Conservation (phyloP, 2,113 vertebrate species). For the Amblyornis subalaris region DNA sequence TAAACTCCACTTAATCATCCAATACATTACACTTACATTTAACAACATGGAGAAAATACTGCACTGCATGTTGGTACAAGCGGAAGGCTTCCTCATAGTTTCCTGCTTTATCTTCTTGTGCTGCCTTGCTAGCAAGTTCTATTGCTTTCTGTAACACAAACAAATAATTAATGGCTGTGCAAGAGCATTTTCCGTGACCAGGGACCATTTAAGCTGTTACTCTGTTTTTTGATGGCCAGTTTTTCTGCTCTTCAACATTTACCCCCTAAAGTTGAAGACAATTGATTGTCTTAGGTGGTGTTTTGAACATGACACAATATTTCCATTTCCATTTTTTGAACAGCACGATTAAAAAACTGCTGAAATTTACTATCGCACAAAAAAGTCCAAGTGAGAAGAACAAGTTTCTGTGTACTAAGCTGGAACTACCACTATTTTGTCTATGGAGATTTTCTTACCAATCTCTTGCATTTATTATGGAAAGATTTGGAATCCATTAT, state of each 20-base stretch:
- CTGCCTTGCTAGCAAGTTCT: conserved; percentile 87
- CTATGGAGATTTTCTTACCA: neutral
- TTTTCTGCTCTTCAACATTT: neutral
- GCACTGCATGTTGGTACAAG: conserved; percentile 91
- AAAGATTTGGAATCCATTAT: neutral
- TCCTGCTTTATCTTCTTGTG: conserved; percentile 88
- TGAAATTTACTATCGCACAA: neutral
- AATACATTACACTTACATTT: conserved; percentile 81
- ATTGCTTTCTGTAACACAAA: conserved; percentile 88
- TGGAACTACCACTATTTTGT: neutral
- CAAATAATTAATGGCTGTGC: neutral
- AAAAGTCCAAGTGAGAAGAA: neutral
- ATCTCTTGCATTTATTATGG: neutral
- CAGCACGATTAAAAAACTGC: neutral
- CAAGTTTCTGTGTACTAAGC: neutral
- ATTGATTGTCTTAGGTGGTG: neutral
- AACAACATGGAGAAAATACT: conserved; percentile 90
- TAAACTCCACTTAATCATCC: neutral
- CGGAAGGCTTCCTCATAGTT: conserved; percentile 91
- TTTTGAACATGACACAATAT: neutral
- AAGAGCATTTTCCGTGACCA: neutral
- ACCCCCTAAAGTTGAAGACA: neutral
- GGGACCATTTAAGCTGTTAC: neutral
- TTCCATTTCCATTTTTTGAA: neutral
- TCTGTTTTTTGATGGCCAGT: neutral